Evolutionary conservation across 2,113 vertebrate genomes (phyloP).

Genomic region (Lontra canadensis): DNA sequence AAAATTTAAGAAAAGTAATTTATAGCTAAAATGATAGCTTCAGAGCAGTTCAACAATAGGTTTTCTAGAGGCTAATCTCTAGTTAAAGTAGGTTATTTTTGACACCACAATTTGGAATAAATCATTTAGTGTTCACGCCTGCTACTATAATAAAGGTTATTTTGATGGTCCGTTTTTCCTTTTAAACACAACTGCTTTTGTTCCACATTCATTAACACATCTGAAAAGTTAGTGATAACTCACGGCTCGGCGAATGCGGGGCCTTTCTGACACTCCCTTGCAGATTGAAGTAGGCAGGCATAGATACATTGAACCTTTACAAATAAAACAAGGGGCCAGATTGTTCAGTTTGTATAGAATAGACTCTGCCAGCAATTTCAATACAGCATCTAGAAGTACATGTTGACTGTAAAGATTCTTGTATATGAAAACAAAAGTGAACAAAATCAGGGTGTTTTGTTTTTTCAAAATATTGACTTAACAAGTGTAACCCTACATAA

Average conservation of each 20-base stretch:
- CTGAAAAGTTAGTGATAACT: slow-evolving; percentile 93
- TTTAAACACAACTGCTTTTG: slow-evolving; percentile 86
- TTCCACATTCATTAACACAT: slow-evolving; percentile 92
- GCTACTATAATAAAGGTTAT: slow-evolving; percentile 82
- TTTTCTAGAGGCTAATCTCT: slow-evolving; percentile 82
- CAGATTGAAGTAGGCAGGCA: slow-evolving; percentile 93
- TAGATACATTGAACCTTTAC: slow-evolving; percentile 94
- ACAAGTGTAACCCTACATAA: slow-evolving; percentile 57
- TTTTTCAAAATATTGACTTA: slow-evolving; percentile 61
- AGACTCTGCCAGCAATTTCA: slow-evolving; percentile 90
- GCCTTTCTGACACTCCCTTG: slow-evolving; percentile 93
- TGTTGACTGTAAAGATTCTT: slow-evolving; percentile 84
- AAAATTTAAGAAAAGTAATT: slow-evolving; percentile 67
- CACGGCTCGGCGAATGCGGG: slow-evolving; percentile 92
- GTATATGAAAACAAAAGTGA: slow-evolving; percentile 84
- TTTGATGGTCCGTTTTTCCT: slow-evolving; percentile 78
- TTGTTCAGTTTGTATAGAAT: slow-evolving; percentile 93
- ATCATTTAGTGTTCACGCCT: slow-evolving; percentile 83
- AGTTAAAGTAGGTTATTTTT: slow-evolving; percentile 73
- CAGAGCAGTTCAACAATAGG: slow-evolving; percentile 88
- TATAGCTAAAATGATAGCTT: slow-evolving; percentile 78
- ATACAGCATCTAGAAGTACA: slow-evolving; percentile 90
- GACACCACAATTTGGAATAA: slow-evolving; percentile 78
- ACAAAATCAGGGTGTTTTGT: slow-evolving; percentile 79
- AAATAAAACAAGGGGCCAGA: slow-evolving; percentile 94